A percentile compares a stretch with the other conserved stretches of the same genome.
Evolutionary conservation across 2,113 vertebrate genomes (phyloP).

Genomic region (Gallinago media): DNA sequence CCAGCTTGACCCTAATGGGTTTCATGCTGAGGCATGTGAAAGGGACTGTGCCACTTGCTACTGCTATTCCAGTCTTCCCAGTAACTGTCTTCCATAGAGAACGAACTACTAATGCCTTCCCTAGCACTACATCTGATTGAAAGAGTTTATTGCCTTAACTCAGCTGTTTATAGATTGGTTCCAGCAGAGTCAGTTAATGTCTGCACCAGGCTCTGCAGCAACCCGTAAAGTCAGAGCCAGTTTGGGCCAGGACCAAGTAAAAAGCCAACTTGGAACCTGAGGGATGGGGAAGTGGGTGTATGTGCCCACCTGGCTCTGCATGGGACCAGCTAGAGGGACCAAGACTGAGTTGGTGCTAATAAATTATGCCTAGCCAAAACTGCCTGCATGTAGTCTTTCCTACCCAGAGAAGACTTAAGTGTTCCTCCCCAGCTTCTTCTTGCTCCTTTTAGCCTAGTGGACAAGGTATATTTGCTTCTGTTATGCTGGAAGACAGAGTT

Average conservation of each 20-base stretch:
- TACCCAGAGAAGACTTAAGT: background rate
- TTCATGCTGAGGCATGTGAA: background rate
- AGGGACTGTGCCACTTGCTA: background rate
- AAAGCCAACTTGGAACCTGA: background rate
- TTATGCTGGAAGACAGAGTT: background rate
- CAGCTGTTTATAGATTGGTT: background rate
- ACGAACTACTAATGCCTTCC: background rate
- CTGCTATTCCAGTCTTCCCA: background rate
- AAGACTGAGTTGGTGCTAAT: background rate
- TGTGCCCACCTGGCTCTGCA: rapidly evolving
- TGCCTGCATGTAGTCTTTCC: background rate
- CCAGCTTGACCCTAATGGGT: background rate
- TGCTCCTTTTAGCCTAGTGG: background rate
- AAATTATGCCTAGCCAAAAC: background rate
- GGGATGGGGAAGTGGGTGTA: background rate
- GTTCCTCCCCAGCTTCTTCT: background rate
- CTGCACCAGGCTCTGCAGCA: background rate
- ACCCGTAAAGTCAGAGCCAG: rapidly evolving
- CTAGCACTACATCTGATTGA: background rate
- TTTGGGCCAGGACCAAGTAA: background rate
- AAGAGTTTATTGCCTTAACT: background rate
- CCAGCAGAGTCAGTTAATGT: background rate
- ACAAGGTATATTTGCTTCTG: background rate
- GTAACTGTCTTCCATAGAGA: background rate
- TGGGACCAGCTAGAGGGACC: background rate